Evolutionary conservation across 2,113 vertebrate genomes (phyloP).

Genomic region (Microcebus tavaratra): DNA sequence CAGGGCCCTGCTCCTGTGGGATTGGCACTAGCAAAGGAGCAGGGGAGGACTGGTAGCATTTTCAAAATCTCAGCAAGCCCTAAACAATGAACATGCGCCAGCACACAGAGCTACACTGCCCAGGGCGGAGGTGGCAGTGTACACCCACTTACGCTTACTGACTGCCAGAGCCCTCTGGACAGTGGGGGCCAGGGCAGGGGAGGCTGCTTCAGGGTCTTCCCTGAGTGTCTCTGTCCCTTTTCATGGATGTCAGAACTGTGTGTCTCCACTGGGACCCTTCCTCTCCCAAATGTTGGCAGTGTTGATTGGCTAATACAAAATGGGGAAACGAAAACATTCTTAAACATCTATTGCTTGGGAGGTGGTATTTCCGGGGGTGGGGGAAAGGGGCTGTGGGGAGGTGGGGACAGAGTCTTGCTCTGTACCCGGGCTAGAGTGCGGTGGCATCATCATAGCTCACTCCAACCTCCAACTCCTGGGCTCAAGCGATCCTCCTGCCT

Average conservation of each 20-base stretch:
- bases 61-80: not conserved
- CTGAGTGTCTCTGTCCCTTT: not conserved
- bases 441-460: too few species aligned
- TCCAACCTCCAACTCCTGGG: too few species aligned
- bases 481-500: too few species aligned
- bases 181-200: accelerated
- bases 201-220: not conserved
- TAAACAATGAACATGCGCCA: not conserved
- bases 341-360: too few species aligned
- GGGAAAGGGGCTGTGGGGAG: too few species aligned
- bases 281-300: not conserved
- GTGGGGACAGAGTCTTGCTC: too few species aligned
- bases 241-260: not conserved
- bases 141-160: not conserved
- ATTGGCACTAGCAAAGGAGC: not conserved
- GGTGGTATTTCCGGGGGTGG: too few species aligned
- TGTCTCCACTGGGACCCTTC: not conserved
- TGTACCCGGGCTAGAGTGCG: too few species aligned
- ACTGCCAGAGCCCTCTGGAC: accelerated
- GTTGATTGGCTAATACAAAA: not conserved
- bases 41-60: not conserved
- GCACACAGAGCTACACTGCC: not conserved
- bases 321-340: not conserved
- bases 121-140: not conserved
- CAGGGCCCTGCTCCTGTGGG: not conserved